Evolutionary conservation across 2,888 invertebrate genomes (phyloP).

Genomic region (Thalpophila matura): DNA sequence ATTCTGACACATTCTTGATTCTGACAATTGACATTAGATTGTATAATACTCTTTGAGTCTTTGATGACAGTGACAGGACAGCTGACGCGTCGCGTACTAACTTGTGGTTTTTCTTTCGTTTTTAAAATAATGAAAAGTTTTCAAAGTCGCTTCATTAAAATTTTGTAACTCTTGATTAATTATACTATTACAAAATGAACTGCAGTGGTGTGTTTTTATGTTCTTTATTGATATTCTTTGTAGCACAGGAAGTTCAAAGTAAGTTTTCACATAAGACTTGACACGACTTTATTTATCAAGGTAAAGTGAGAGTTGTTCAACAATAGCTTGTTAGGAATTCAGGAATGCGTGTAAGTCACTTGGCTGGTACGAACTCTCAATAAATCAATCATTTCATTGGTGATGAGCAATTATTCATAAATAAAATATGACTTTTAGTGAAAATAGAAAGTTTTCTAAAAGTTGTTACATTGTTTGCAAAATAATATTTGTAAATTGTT

Average conservation of each 20-base stretch:
- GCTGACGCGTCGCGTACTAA: constrained; percentile 26
- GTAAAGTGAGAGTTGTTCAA: constrained; percentile 85
- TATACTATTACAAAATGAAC: constrained; percentile 72
- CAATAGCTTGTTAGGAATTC: constrained; percentile 33
- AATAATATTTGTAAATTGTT: neutral
- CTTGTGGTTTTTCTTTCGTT: too few relatives aligned
- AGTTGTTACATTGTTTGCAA: constrained; percentile 3
- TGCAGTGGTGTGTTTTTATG: constrained; percentile 65
- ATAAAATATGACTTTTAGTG: neutral
- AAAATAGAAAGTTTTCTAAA: constrained; percentile 41
- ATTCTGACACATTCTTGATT: too few relatives aligned
- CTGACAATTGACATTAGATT: neutral
- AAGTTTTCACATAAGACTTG: constrained; percentile 74
- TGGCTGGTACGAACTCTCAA: constrained; percentile 1
- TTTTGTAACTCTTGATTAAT: constrained; percentile 39
- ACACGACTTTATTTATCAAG: constrained; percentile 81
- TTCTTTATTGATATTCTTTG: constrained; percentile 66
- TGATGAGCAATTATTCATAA: neutral
- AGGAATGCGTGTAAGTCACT: constrained; percentile 28
- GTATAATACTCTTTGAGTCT: neutral
- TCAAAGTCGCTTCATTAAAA: constrained; percentile 61
- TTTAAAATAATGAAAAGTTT: constrained; percentile 70
- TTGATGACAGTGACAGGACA: constrained; percentile 7
- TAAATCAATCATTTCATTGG: constrained; percentile 9
- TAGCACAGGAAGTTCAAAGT: constrained; percentile 77